These are phyloP conservation scores for Allobates femoralis DNA, from an alignment of 2,797 vertebrate genomes.

Conservation along the genomic window DNA sequence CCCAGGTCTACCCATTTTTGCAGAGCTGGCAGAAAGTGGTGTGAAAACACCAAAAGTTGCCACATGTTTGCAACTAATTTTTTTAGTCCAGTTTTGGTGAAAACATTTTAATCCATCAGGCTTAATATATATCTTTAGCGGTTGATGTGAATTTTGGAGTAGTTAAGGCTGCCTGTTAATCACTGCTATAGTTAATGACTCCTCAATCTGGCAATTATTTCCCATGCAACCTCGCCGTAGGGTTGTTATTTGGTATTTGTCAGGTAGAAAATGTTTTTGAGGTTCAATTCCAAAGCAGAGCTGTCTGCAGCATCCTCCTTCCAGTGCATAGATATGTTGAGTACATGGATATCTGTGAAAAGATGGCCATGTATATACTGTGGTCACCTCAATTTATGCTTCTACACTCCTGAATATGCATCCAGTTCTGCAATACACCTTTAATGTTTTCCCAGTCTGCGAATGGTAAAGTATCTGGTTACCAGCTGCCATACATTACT, in stretches of 20 bases:
- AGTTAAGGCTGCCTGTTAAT: background rate
- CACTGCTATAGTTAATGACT: background rate
- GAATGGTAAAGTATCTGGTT: background rate
- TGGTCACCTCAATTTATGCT: background rate
- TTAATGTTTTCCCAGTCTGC: background rate
- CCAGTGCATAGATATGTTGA: background rate
- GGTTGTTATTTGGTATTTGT: background rate
- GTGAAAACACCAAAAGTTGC: too few species aligned
- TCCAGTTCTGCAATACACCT: background rate
- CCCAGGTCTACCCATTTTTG: too few species aligned
- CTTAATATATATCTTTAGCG: background rate
- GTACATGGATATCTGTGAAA: background rate
- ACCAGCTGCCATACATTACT: too few species aligned
- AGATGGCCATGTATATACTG: background rate
- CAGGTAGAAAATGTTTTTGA: too few species aligned
- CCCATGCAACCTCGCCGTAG: background rate
- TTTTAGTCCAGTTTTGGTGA: too few species aligned
- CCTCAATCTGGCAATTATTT: background rate
- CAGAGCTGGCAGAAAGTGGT: too few species aligned
- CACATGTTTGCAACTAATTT: too few species aligned
- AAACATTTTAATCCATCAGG: too few species aligned
- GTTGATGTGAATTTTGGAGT: background rate
- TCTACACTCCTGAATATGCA: background rate
- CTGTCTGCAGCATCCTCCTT: background rate
- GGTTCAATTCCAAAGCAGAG: background rate